A percentile compares a stretch with the other conserved stretches of the same genome.
phyloP scores from a whole-genome alignment of 2,113 vertebrate species.

The Tupaia tana region DNA sequence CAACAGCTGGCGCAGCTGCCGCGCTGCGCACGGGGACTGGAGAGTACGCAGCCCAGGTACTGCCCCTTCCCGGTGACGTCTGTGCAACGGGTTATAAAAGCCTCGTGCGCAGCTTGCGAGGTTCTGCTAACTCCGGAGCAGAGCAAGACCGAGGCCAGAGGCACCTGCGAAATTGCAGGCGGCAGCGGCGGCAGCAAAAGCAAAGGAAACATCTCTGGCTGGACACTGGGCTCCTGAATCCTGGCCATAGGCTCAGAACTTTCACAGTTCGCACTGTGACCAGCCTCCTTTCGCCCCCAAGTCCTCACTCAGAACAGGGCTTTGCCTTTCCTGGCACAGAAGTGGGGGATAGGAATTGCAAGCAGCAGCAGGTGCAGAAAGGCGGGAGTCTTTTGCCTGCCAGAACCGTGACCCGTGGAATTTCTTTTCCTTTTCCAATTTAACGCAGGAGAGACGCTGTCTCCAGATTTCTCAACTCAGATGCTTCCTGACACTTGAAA shows the following conservation, averaged over 20 bases:
- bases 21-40: slow-evolving; percentile 32
- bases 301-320: background rate
- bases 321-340: slow-evolving; percentile 49
- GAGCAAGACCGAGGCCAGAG: slow-evolving; percentile 23
- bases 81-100: slow-evolving; percentile 72
- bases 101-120: slow-evolving; percentile 49
- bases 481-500: slow-evolving; percentile 19
- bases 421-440: background rate
- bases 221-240: background rate
- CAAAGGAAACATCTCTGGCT: background rate
- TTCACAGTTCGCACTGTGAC: slow-evolving; percentile 9
- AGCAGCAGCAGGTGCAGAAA: slow-evolving; percentile 66
- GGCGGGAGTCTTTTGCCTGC: background rate
- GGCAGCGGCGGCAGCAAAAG: background rate
- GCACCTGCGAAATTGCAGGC: slow-evolving; percentile 43
- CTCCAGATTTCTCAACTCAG: slow-evolving; percentile 19
- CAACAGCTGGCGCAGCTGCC: slow-evolving; percentile 70
- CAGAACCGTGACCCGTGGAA: background rate
- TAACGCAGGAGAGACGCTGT: background rate
- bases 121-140: slow-evolving; percentile 60
- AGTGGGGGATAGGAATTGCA: background rate
- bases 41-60: slow-evolving; percentile 64
- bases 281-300: background rate
- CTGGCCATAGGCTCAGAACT: slow-evolving; percentile 59
- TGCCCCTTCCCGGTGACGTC: slow-evolving; percentile 78